Base-by-base conservation (phyloP, 2,797 vertebrate species). In the Bovichtus variegatus region DNA sequence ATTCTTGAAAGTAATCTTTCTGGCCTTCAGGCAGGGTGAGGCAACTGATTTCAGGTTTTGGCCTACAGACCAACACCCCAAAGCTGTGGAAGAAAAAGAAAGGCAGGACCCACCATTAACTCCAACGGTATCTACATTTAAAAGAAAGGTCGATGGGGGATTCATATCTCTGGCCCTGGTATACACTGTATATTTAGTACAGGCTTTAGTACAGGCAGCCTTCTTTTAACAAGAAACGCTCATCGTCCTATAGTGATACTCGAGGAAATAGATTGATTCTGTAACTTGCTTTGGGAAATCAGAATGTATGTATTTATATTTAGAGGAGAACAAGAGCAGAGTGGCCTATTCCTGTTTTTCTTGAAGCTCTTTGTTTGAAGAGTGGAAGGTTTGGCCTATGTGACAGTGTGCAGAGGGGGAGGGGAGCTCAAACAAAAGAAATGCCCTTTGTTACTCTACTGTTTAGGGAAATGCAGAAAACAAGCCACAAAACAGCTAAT, bases 401-500 rank as follows among this genome's bases (percentile, higher is more conserved):
- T 85, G 89, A 80, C 73, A 57, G 84, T 80, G 84, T 72, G 49
- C 4, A 7, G 55, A 53, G 66, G 89, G 88, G 88, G 84, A 84
- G 60, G 91, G 89, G 78, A 70, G 62, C 65, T 64, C 49, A 66
- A 60, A 89, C 89, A 88, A 91, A 91, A 92, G 87, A 84, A 70
- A 64, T 83, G 71, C 67, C 84, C 83, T 93, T 93, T 94, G 92
- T 94, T 89, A 77, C 87, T 79, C 82, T 67, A 64, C 84, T 89
- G 87, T 89, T 93, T 81, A 87, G 82, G 78, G 71, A 90, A 92
- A 93, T 89, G 85, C 83, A 70, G 83, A 78, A 80, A 88, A 89
- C 71, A 84, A 79, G 57, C 31, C 65, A 69, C 60, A 49, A 44
- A 82, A 73, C 75, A 34, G 63, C 80, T 75, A 47, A 72, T 75